A percentile compares a stretch with the other conserved stretches of the same genome.
phyloP scores from a whole-genome alignment of 2,888 invertebrate genomes.

The Adelphocoris suturalis region DNA sequence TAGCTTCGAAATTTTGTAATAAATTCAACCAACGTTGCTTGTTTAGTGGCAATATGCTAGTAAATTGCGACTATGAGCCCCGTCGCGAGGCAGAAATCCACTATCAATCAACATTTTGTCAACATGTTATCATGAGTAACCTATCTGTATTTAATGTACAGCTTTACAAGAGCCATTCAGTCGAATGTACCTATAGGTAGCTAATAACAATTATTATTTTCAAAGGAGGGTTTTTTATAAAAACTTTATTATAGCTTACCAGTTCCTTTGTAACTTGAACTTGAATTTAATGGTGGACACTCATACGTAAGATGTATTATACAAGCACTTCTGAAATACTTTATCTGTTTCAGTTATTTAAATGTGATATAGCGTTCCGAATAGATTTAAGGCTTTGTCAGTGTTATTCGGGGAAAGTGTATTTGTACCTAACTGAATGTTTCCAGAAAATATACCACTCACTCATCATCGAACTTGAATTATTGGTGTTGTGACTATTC shows the following conservation, averaged over 20 bases:
- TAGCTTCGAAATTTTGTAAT: background rate
- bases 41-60: background rate
- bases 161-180: too few species aligned
- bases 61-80: background rate
- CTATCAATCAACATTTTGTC: background rate
- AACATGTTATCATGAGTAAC: background rate
- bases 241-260: too few species aligned
- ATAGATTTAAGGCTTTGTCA: constrained; percentile 17
- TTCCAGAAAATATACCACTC: background rate
- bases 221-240: too few species aligned
- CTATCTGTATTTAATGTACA: too few species aligned
- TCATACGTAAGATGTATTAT: background rate
- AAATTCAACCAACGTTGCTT: background rate
- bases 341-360: background rate
- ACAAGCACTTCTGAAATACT: background rate
- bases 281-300: background rate
- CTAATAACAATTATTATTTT: too few species aligned
- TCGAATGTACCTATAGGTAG: too few species aligned
- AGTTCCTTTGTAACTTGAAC: background rate
- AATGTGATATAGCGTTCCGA: background rate
- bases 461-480: background rate
- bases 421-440: background rate
- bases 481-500: too few species aligned
- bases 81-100: constrained; percentile 9
- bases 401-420: background rate